Evolutionary conservation across 53 echinoderm and acorn worm species (phyloP).

Genomic region (Paracentrotus lividus): DNA sequence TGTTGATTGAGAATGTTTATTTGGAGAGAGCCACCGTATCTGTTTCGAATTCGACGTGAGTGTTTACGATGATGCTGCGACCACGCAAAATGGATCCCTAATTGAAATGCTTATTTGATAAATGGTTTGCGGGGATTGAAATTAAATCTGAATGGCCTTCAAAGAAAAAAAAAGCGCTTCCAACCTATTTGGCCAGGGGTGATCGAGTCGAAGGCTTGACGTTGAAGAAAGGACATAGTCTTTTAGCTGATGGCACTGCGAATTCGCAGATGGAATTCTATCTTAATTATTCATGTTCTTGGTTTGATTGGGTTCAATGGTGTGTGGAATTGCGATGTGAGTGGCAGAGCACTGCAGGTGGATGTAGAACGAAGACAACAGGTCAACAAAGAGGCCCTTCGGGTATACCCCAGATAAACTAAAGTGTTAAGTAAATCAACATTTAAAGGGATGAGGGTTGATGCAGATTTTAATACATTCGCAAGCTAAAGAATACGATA

Average conservation of each 20-base stretch:
- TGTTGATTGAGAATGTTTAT: conserved; percentile 44
- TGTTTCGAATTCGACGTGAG: conserved; percentile 51
- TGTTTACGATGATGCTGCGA: conserved; percentile 17
- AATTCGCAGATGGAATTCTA: neutral
- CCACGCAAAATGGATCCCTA: conserved; percentile 46
- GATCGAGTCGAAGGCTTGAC: conserved; percentile 33
- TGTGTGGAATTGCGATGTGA: neutral
- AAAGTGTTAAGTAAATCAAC: too few relatives aligned
- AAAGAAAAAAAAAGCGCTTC: neutral
- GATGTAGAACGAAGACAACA: neutral
- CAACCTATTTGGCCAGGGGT: conserved; percentile 36
- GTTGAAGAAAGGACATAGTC: neutral
- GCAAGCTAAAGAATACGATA: too few relatives aligned
- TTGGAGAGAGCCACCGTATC: conserved; percentile 40
- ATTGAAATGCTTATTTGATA: conserved; percentile 65
- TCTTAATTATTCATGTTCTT: conserved; percentile 36
- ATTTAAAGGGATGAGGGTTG: too few relatives aligned
- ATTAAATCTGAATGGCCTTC: conserved; percentile 64
- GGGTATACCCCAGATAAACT: neutral
- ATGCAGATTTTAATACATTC: too few relatives aligned
- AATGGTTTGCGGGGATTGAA: conserved; percentile 55
- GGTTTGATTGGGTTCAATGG: conserved; percentile 29
- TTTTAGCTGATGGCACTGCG: neutral
- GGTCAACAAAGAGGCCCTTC: neutral
- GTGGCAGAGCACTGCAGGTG: neutral